phyloP scores from a whole-genome alignment of 2,888 invertebrate genomes.

The Campoletis raptor region DNA sequence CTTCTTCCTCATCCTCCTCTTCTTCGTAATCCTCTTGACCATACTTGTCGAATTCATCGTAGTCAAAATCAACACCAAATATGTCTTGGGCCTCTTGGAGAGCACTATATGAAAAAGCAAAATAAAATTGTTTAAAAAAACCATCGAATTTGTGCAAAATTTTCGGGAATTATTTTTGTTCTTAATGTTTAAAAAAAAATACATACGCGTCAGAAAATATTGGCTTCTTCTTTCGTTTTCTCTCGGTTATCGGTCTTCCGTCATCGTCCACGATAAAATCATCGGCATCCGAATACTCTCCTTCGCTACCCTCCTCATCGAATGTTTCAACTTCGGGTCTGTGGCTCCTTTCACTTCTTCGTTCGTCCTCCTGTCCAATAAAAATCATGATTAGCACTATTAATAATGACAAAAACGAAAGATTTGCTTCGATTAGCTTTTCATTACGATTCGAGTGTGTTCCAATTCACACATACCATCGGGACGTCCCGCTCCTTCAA shows the following conservation, averaged over 20 bases:
- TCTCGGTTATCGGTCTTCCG: slow-evolving; percentile 92
- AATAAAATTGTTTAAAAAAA: not conserved
- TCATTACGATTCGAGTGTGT: slow-evolving; percentile 12
- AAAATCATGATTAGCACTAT: slow-evolving; percentile 75
- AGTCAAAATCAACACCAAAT: slow-evolving; percentile 98
- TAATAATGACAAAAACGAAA: not conserved
- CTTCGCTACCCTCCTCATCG: slow-evolving; percentile 90
- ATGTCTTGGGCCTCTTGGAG: slow-evolving; percentile 98
- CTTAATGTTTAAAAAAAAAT: not conserved
- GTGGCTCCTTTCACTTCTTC: slow-evolving; percentile 90
- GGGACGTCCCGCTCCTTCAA: slow-evolving; percentile 75
- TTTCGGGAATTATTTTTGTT: not conserved
- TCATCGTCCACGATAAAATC: slow-evolving; percentile 99
- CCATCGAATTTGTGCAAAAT: not conserved
- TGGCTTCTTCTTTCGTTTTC: slow-evolving; percentile 91
- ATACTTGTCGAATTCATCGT: slow-evolving; percentile 94
- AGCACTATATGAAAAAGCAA: slow-evolving; percentile 86
- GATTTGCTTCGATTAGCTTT: not conserved
- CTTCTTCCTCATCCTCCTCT: slow-evolving; percentile 90
- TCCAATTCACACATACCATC: slow-evolving; percentile 71
- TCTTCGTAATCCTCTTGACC: slow-evolving; percentile 88
- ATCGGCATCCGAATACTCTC: slow-evolving; percentile 94
- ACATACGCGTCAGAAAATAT: slow-evolving; percentile 92
- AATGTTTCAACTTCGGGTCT: slow-evolving; percentile 88
- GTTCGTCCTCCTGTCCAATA: slow-evolving; percentile 92